Evolutionary conservation across 2,888 invertebrate species (phyloP), one percentile per base, ranked within the genome.

Genomic region (Anaspis maculata): DNA sequence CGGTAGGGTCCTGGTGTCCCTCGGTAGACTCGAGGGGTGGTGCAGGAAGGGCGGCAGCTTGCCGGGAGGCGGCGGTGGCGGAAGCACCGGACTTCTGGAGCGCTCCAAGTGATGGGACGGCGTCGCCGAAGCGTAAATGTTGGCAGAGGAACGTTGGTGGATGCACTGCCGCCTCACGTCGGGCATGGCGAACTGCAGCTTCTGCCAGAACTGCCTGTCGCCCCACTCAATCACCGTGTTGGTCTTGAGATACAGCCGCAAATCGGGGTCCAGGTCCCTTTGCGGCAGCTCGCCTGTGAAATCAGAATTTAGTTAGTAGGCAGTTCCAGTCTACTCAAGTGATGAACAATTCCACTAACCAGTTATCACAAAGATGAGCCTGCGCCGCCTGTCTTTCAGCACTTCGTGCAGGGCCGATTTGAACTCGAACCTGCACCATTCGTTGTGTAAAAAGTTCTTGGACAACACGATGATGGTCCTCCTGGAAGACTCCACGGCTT

Each of bases 171-270:
- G 72, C 61, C 76, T 70, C 49, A 77, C 74, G 66, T 87, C 86
- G 38, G 92, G 92, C 78, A 94, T 79, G 33, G 90, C 86, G 59
- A 88, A 88, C 59, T 86, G 79, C 44, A 96, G 71, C 68, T 95
- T 94, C 61, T 92, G 90, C 96, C 96, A 96, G 72, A 96, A 96
- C 61, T 89, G 81, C 62, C 87, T 83, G 68, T 96, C 94, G 44
- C 88, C 88, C 84, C 88, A 90, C 64, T 88, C 86, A 59, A 96
- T 81, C 64, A 89, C 85, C 52, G 89, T 88, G 69, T 89, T 88
- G 41, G 88, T 85, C 57, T 91, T 83, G 57, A 95, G 74, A 67
- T 90, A 90, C 60, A 88, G 77, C 51, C 89, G 76, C 60, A 95
- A 74, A 66, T 94, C 94, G 46, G 86, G 80, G 67, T 94, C 94